phyloP scores from a whole-genome alignment of 2,888 invertebrate genomes.

The Bimastos eiseni region DNA sequence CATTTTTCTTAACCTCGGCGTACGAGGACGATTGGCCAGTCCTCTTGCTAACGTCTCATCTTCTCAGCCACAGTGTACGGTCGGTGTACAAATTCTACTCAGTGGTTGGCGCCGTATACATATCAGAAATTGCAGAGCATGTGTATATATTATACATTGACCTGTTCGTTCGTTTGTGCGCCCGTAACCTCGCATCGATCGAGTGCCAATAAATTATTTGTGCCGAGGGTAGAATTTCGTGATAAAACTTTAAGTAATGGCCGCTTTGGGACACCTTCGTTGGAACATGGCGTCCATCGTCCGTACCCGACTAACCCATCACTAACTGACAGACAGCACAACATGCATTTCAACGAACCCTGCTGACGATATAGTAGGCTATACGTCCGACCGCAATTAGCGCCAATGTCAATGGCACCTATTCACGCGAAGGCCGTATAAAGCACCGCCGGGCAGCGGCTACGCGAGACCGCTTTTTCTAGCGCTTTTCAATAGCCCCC shows the following conservation, averaged over 20 bases:
- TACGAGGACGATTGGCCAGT: too few species aligned
- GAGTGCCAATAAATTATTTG: neutral
- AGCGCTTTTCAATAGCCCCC: neutral
- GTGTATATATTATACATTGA: neutral
- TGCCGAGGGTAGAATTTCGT: neutral
- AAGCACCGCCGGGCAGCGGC: neutral
- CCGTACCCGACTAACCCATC: neutral
- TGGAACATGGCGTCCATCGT: neutral
- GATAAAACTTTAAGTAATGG: constrained; percentile 18
- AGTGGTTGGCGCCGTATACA: too few species aligned
- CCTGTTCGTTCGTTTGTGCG: neutral
- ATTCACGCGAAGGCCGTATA: neutral
- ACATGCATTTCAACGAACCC: constrained; percentile 17
- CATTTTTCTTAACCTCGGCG: too few species aligned
- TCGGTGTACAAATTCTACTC: too few species aligned
- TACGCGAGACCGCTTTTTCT: neutral
- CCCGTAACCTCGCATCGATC: neutral
- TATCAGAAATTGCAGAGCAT: too few species aligned
- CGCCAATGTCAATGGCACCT: neutral
- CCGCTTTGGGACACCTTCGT: neutral
- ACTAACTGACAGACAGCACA: neutral
- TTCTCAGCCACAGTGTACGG: too few species aligned
- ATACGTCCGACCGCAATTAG: neutral
- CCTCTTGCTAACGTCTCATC: too few species aligned
- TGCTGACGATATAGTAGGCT: neutral